A percentile compares a stretch with the other conserved stretches of the same genome.
phyloP scores from a whole-genome alignment of 2,797 vertebrate genomes.

The Mycteria americana region DNA sequence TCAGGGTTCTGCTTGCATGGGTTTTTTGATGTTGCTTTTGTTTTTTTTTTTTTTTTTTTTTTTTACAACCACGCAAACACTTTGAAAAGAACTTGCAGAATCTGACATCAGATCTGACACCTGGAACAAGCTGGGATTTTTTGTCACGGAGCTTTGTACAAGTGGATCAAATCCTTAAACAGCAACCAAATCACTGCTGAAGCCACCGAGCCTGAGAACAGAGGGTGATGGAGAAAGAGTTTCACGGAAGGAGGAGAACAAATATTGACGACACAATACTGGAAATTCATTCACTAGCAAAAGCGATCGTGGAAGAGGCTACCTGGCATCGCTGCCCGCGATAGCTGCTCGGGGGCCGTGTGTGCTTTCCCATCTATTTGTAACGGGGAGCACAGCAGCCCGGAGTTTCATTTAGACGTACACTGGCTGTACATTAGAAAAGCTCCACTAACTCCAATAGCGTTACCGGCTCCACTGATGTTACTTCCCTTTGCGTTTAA shows the following conservation, averaged over 20 bases:
- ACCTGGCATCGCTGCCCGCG: not conserved
- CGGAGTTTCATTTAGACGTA: not conserved
- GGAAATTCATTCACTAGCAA: not conserved
- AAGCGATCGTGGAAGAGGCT: not conserved
- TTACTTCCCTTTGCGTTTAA: not conserved
- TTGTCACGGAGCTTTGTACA: not conserved
- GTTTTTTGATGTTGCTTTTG: not conserved
- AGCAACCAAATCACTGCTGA: not conserved
- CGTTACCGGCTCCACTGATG: not conserved
- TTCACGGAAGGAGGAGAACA: not conserved
- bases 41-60: not conserved
- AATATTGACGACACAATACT: not conserved
- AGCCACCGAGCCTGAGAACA: not conserved
- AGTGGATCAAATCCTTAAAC: not conserved
- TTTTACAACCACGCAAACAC: not conserved
- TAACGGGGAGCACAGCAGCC: not conserved
- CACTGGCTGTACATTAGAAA: not conserved
- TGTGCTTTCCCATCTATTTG: rapidly evolving
- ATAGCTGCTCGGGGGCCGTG: not conserved
- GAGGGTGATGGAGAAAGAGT: not conserved
- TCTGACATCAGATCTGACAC: not conserved
- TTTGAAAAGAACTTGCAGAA: not conserved
- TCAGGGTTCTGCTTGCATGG: not conserved
- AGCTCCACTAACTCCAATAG: not conserved
- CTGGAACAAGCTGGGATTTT: not conserved